phyloP scores from a whole-genome alignment of 2,888 invertebrate species.

The Amphiduros pacificus region DNA sequence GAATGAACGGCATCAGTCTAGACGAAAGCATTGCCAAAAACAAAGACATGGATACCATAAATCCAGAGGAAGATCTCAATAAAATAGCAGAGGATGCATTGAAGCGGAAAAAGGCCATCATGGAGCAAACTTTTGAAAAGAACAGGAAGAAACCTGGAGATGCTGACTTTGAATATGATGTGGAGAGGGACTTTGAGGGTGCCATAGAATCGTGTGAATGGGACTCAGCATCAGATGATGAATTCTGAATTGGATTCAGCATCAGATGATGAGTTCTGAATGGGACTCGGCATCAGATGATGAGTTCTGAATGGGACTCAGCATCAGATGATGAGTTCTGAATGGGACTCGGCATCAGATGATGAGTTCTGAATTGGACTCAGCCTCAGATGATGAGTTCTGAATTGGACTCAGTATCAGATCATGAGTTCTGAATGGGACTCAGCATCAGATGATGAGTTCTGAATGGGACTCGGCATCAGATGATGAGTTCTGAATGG shows the following conservation, averaged over 20 bases:
- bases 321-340: too few relatives aligned
- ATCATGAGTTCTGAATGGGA: too few relatives aligned
- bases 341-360: too few relatives aligned
- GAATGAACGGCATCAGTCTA: slow-evolving; percentile 56
- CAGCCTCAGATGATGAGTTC: too few relatives aligned
- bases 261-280: too few relatives aligned
- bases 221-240: slow-evolving; percentile 59
- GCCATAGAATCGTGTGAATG: slow-evolving; percentile 57
- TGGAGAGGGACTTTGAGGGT: slow-evolving; percentile 58
- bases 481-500: too few relatives aligned
- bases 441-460: too few relatives aligned
- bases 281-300: too few relatives aligned
- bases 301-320: too few relatives aligned
- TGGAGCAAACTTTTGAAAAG: slow-evolving; percentile 61
- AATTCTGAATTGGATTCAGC: slow-evolving; percentile 39
- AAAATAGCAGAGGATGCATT: slow-evolving; percentile 59
- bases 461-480: too few relatives aligned
- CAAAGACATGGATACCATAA: slow-evolving; percentile 54
- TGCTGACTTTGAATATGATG: slow-evolving; percentile 61
- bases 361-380: too few relatives aligned
- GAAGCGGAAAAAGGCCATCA: slow-evolving; percentile 61
- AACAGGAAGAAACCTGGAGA: slow-evolving; percentile 60
- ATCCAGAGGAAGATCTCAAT: slow-evolving; percentile 63
- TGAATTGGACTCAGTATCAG: too few relatives aligned
- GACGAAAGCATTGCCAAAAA: slow-evolving; percentile 58